Conservation (phyloP, 2,888 invertebrate species). For the Eledone cirrhosa region DNA sequence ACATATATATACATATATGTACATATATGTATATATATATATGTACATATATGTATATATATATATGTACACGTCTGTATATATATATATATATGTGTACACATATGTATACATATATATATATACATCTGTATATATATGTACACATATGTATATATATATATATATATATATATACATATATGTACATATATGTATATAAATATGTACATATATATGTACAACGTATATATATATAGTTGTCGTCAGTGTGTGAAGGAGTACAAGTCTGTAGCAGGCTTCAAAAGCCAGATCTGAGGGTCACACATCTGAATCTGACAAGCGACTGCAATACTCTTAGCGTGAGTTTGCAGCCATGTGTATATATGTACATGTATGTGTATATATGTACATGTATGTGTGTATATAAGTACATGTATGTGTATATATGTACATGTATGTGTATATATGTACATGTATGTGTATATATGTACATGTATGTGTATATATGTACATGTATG, state of each 20-base stretch:
- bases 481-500: not conserved
- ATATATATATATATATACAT: no score
- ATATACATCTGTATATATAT: no score
- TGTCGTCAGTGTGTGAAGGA: no score
- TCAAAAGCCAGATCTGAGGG: no score
- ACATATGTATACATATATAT: not conserved
- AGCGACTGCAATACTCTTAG: no score
- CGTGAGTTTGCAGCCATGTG: not conserved
- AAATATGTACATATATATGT: no score
- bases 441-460: not conserved
- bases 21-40: not conserved
- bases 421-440: not conserved
- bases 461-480: not conserved
- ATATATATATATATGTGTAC: not conserved
- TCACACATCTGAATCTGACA: no score
- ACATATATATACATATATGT: not conserved
- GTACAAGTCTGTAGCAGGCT: no score
- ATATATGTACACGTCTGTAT: not conserved
- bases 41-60: not conserved
- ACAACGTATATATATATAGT: no score
- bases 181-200: no score
- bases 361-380: not conserved
- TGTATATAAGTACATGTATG: not conserved
- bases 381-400: not conserved
- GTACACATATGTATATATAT: no score